Evolutionary conservation across 1,140 invertebrate genomes (phyloP), one percentile per base, ranked within the genome.

Genomic region (Drosophila quadrilineata): DNA sequence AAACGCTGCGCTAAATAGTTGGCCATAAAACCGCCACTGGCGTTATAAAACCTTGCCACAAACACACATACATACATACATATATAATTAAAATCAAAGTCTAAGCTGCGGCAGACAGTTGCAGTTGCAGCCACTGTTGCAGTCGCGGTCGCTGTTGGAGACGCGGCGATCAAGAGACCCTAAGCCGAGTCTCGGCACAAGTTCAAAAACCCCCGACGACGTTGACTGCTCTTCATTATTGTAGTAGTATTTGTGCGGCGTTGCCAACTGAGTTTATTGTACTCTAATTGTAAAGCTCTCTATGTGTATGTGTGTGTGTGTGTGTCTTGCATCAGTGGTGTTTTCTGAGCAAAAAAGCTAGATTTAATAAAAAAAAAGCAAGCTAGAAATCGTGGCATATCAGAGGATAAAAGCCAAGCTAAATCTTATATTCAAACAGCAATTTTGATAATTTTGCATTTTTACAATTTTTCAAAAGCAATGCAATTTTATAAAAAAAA

Each of bases 141-240:
- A n/a, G n/a, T n/a, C 26, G 54, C 33, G 36, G 29, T 28, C 14
- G 24, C 14, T 40, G 16, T 14, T 9, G 21, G 24, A 38, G 48
- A 26, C 10, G 22, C 14, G 10, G 67, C 33, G 22, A 41, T 35
- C 33, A 21, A 41, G 19, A 29, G 68, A 33, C 56, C 46, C 63
- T 59, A 50, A 40, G n/a, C n/a, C n/a, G n/a, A n/a, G 60, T 41
- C 54, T 49, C 26, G 63, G 48, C 41, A 60, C 70, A 84, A 77
- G 77, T 84, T 84, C 77, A 84, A 84, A 84, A 77, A 84, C 77
- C 77, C 70, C 79, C n/a, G n/a, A 70, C 73, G 56, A 77, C 57
- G 16, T 22, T 40, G 38, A 24, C 53, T 57, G 21, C 8, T 6
- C 36, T 16, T 9, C 12, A 36, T 14, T 36, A 36, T 14, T 19